These are phyloP conservation scores for Stichodactyla helianthus DNA, from an alignment of 64 coral and sea anemone genomes.

Conservation along the genomic window DNA sequence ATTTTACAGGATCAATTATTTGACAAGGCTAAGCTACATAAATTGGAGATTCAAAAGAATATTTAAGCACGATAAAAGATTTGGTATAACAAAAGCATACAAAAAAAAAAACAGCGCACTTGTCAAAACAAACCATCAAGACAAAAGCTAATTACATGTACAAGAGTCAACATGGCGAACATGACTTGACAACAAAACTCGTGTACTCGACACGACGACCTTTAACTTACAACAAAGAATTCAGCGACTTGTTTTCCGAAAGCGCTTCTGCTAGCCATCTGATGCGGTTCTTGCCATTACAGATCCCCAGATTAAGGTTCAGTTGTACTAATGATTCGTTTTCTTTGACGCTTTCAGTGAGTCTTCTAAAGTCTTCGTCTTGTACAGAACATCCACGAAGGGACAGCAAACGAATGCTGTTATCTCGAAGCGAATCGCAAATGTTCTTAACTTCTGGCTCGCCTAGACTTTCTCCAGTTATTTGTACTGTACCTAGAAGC, in stretches of 20 bases:
- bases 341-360: slow-evolving; percentile 80
- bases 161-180: background rate
- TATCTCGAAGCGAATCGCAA: slow-evolving; percentile 78
- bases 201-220: background rate
- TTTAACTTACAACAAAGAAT: slow-evolving; percentile 82
- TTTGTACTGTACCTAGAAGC: slow-evolving; percentile 90
- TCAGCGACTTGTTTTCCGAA: slow-evolving; percentile 70
- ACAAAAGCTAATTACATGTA: background rate
- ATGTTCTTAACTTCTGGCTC: slow-evolving; percentile 89
- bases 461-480: slow-evolving; percentile 77
- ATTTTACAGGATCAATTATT: too few relatives aligned
- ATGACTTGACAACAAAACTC: slow-evolving; percentile 2
- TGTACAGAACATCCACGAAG: slow-evolving; percentile 79
- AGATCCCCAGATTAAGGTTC: slow-evolving; percentile 89
- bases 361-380: slow-evolving; percentile 79
- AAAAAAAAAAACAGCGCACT: too few relatives aligned
- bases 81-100: background rate
- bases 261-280: slow-evolving; percentile 86
- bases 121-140: background rate
- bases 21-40: too few relatives aligned
- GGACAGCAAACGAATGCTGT: slow-evolving; percentile 90
- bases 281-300: slow-evolving; percentile 80
- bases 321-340: slow-evolving; percentile 83
- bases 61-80: background rate
- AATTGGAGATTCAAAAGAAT: too few relatives aligned